These are phyloP conservation scores for Champsocephalus gunnari DNA, from an alignment of 2,797 vertebrate species.

Conservation along the genomic window DNA sequence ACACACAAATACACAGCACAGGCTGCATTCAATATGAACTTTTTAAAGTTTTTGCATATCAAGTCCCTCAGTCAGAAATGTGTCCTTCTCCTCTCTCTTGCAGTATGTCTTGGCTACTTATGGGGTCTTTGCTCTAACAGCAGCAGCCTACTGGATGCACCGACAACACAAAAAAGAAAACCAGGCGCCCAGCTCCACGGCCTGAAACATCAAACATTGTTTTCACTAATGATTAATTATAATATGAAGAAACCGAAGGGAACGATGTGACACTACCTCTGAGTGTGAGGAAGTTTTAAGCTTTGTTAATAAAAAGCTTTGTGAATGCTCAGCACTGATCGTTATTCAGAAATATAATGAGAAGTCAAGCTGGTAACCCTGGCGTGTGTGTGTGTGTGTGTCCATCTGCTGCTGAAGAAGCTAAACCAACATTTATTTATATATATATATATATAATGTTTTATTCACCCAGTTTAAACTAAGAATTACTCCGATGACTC, in stretches of 20 bases:
- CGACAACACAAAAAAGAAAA: slow-evolving; percentile 51
- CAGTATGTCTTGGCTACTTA: slow-evolving; percentile 78
- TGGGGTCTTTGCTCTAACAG: slow-evolving; percentile 54
- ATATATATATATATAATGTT: too few relatives aligned
- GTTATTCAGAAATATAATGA: slow-evolving; percentile 1
- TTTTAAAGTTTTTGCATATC: not conserved
- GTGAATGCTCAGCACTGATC: not conserved
- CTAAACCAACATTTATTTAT: not conserved
- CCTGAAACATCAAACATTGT: slow-evolving; percentile 24
- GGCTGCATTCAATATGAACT: not conserved
- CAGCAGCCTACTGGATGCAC: slow-evolving; percentile 63
- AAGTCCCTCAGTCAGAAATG: not conserved
- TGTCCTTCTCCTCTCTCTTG: slow-evolving; percentile 27
- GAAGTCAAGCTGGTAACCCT: not conserved
- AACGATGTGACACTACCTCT: not conserved
- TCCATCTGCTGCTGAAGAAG: not conserved
- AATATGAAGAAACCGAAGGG: slow-evolving; percentile 1
- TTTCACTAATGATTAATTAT: not conserved
- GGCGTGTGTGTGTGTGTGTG: too few relatives aligned
- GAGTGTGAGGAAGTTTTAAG: not conserved
- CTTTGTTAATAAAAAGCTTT: slow-evolving; percentile 42
- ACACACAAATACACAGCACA: not conserved
- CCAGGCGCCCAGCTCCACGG: slow-evolving; percentile 19
- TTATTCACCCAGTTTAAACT: too few relatives aligned
- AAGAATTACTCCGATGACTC: too few relatives aligned